A percentile compares a stretch with the other conserved stretches of the same genome.
Conservation (phyloP, 2,113 vertebrate genomes). For the Scartelaos histophorus region DNA sequence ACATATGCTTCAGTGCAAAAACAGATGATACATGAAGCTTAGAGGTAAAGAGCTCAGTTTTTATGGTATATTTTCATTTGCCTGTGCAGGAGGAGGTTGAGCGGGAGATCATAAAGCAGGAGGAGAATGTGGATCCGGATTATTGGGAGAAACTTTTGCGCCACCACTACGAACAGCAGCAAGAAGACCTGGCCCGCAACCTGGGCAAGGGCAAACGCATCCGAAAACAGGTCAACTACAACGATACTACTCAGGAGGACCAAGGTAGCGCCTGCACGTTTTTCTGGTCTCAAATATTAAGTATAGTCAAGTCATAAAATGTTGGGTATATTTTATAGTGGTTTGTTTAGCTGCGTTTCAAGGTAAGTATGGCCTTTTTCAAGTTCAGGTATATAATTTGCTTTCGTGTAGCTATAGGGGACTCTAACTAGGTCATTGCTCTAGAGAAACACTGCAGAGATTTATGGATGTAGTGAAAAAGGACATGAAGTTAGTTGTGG, state of each 20-base stretch:
- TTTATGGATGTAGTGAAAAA: constrained; percentile 6
- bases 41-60: not conserved
- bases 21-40: not conserved
- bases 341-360: not conserved
- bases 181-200: constrained; percentile 94
- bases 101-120: constrained; percentile 97
- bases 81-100: constrained; percentile 90
- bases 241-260: constrained; percentile 95
- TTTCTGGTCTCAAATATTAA: constrained; percentile 1
- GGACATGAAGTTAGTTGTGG: not conserved
- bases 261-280: constrained; percentile 81
- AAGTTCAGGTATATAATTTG: not conserved
- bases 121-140: constrained; percentile 97
- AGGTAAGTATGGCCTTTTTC: not conserved
- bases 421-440: constrained; percentile 1
- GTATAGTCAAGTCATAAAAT: not conserved
- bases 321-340: not conserved
- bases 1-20: not conserved
- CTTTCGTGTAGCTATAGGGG: not conserved
- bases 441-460: not conserved
- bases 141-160: constrained; percentile 98
- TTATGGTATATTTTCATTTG: not conserved
- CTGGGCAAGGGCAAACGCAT: constrained; percentile 95
- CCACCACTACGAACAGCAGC: constrained; percentile 98
- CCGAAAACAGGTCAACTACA: constrained; percentile 99